phyloP scores from a whole-genome alignment of 2,888 invertebrate genomes.

The Drosophila monieri region DNA sequence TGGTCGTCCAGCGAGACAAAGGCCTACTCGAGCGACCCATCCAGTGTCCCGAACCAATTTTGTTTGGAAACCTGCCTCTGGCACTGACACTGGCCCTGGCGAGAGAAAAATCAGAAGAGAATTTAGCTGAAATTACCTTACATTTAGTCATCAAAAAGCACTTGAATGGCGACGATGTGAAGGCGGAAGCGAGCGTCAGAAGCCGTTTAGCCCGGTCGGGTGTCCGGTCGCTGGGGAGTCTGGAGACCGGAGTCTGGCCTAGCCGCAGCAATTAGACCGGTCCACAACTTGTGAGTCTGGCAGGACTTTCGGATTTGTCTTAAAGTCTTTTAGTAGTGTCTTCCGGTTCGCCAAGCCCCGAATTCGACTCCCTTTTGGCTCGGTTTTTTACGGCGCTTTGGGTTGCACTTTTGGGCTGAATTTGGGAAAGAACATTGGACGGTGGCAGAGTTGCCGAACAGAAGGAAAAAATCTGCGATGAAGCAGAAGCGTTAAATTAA shows the following conservation, averaged over 20 bases:
- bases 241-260: conserved; percentile 24
- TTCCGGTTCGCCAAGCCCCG: conserved; percentile 54
- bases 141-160: conserved; percentile 83
- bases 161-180: conserved; percentile 72
- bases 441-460: conserved; percentile 10
- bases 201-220: conserved; percentile 8
- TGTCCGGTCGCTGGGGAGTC: conserved; percentile 56
- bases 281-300: conserved; percentile 43
- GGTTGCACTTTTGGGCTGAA: conserved; percentile 65
- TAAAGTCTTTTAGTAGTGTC: conserved; percentile 64
- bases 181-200: conserved; percentile 33
- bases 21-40: conserved; percentile 53
- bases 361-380: conserved; percentile 7
- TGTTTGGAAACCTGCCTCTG: conserved; percentile 47
- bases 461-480: conserved; percentile 8
- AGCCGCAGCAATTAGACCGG: conserved; percentile 75
- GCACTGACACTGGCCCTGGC: conserved; percentile 75
- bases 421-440: conserved; percentile 68
- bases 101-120: conserved; percentile 58
- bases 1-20: conserved; percentile 39
- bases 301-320: conserved; percentile 44
- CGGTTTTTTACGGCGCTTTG: conserved; percentile 34
- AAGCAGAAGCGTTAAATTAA: conserved; percentile 82
- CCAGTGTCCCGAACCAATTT: conserved; percentile 12
- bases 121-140: conserved; percentile 83